phyloP scores from a whole-genome alignment of 2,797 vertebrate genomes.

The Taenioides sp. region DNA sequence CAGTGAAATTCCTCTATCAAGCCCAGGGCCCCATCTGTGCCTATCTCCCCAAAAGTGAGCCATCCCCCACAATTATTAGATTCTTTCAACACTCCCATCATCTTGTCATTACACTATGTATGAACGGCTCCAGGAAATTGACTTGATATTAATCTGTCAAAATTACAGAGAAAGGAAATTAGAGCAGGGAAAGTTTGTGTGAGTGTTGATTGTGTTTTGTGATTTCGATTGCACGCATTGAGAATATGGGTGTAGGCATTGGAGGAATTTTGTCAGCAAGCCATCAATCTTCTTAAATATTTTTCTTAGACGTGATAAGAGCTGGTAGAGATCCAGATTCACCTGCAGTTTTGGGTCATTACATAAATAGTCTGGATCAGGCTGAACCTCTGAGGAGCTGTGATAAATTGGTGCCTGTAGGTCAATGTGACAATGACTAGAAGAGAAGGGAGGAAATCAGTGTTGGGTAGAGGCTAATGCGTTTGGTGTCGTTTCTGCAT shows the following conservation, averaged over 20 bases:
- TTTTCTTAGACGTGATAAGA: slow-evolving; percentile 39
- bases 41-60: slow-evolving; percentile 65
- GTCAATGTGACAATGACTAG: slow-evolving; percentile 69
- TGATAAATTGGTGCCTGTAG: slow-evolving; percentile 74
- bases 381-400: slow-evolving; percentile 63
- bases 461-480: slow-evolving; percentile 25
- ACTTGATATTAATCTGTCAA: slow-evolving; percentile 72
- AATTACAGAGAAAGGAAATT: slow-evolving; percentile 70
- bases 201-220: slow-evolving; percentile 43
- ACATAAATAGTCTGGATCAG: slow-evolving; percentile 70
- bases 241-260: slow-evolving; percentile 1
- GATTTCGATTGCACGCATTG: slow-evolving; percentile 22
- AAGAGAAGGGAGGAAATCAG: slow-evolving; percentile 10
- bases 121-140: slow-evolving; percentile 72
- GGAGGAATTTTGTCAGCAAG: slow-evolving; percentile 4
- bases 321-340: slow-evolving; percentile 63
- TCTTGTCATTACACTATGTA: slow-evolving; percentile 58
- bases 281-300: slow-evolving; percentile 24
- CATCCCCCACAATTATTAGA: slow-evolving; percentile 67
- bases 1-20: slow-evolving; percentile 71
- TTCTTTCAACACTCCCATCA: slow-evolving; percentile 62
- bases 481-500: slow-evolving; percentile 40
- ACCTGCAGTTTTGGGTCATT: slow-evolving; percentile 76
- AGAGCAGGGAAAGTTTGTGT: slow-evolving; percentile 46
- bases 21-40: slow-evolving; percentile 72